Conservation (phyloP, 2,888 invertebrate genomes). For the Tricholauxania praeusta region DNA sequence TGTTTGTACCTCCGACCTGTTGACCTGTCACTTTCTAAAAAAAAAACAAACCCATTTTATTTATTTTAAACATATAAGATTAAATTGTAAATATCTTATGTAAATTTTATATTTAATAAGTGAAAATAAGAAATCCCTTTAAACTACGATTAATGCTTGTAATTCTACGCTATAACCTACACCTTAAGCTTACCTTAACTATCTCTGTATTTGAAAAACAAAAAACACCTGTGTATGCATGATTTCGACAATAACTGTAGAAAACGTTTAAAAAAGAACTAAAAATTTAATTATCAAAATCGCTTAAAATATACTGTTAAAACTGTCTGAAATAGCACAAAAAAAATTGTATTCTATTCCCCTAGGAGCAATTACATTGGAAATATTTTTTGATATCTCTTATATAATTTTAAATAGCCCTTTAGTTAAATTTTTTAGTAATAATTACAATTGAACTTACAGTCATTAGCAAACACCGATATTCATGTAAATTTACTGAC, state of each 20-base stretch:
- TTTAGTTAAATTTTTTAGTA: too few species aligned
- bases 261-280: background rate
- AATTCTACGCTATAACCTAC: background rate
- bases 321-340: too few species aligned
- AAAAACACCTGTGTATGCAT: conserved; percentile 14
- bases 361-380: too few species aligned
- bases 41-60: background rate
- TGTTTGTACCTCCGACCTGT: conserved; percentile 36
- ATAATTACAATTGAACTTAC: too few species aligned
- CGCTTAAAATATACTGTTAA: too few species aligned
- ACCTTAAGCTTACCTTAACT: conserved; percentile 12
- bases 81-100: background rate
- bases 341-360: too few species aligned
- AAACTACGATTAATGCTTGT: background rate
- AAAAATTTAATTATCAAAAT: background rate
- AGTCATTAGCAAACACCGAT: too few species aligned
- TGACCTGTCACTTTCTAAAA: conserved; percentile 33
- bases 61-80: background rate
- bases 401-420: too few species aligned
- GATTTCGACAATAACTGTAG: conserved; percentile 32
- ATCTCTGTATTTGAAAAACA: conserved; percentile 1
- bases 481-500: too few species aligned
- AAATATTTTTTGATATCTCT: too few species aligned
- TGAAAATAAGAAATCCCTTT: background rate
- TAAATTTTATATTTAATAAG: background rate